A percentile compares a stretch with the other conserved stretches of the same genome.
Conservation (phyloP, 2,888 invertebrate genomes). For the Microplitis manilae region DNA sequence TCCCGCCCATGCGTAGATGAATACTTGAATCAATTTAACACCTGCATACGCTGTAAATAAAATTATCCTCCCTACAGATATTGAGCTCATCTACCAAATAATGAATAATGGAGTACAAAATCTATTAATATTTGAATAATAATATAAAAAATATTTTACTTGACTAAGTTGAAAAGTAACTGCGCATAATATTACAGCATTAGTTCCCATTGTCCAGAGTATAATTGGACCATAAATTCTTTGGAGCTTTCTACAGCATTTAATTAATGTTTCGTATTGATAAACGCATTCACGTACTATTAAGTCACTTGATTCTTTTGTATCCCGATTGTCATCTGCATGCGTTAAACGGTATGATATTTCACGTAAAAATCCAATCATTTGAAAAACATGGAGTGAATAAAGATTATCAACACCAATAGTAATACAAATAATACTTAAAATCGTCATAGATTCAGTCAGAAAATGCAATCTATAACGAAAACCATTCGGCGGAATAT, state of each 20-base stretch:
- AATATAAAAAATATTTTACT: background rate
- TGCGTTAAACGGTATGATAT: conserved; percentile 37
- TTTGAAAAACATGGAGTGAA: conserved; percentile 46
- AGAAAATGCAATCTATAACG: conserved; percentile 37
- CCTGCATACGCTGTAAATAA: conserved; percentile 35
- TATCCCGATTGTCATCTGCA: background rate
- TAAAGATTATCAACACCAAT: conserved; percentile 42
- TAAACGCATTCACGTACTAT: conserved; percentile 37
- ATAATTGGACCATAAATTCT: conserved; percentile 45
- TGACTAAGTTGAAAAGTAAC: conserved; percentile 43
- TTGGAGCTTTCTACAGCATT: conserved; percentile 40
- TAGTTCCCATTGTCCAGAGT: conserved; percentile 39
- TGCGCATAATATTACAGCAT: conserved; percentile 41
- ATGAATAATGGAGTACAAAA: background rate
- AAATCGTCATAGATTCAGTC: conserved; percentile 37
- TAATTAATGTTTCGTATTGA: conserved; percentile 35
- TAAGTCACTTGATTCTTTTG: conserved; percentile 11
- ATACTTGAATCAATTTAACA: conserved; percentile 43
- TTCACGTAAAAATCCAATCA: conserved; percentile 42
- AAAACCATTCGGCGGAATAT: conserved; percentile 31
- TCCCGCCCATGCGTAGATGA: conserved; percentile 44
- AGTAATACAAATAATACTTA: conserved; percentile 21
- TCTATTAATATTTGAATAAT: background rate
- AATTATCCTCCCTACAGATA: conserved; percentile 29
- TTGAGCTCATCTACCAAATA: conserved; percentile 19